Percentiles rank a stretch among this genome's conserved stretches.
phyloP scores from a whole-genome alignment of 2,113 vertebrate genomes.

The Sinocyclocheilus anophthalmus region DNA sequence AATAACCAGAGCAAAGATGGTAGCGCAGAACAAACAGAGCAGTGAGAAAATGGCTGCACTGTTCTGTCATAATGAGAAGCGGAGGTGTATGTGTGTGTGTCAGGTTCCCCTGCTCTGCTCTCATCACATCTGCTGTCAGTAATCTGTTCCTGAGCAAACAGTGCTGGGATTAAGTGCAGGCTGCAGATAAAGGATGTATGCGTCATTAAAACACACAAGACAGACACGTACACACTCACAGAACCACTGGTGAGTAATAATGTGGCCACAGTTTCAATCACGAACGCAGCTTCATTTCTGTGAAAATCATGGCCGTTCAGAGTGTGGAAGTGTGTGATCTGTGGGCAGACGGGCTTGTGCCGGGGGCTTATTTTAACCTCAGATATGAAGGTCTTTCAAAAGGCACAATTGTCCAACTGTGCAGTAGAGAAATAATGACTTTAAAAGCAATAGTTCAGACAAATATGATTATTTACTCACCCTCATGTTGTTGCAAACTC shows the following conservation, averaged over 20 bases:
- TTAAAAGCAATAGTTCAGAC: background rate
- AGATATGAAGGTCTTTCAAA: background rate
- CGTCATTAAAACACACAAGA: constrained; percentile 74
- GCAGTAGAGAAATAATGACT: background rate
- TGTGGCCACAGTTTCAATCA: background rate
- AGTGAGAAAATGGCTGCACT: constrained; percentile 56
- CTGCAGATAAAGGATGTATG: constrained; percentile 75
- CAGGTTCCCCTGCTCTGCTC: constrained; percentile 59
- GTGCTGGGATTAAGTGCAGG: constrained; percentile 76
- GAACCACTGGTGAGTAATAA: constrained; percentile 47
- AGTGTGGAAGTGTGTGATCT: constrained; percentile 9
- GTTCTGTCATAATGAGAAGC: constrained; percentile 55
- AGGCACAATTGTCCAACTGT: background rate
- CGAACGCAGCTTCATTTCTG: constrained; percentile 24
- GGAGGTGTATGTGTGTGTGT: constrained; percentile 35
- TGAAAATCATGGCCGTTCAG: constrained; percentile 44
- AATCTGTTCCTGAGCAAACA: constrained; percentile 77
- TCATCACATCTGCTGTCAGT: constrained; percentile 73
- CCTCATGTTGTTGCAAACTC: background rate
- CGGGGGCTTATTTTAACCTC: constrained; percentile 36
- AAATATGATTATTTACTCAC: background rate
- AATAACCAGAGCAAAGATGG: constrained; percentile 58
- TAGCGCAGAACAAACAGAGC: constrained; percentile 55
- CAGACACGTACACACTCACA: constrained; percentile 58
- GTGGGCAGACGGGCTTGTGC: constrained; percentile 31